Percentiles rank a stretch among this genome's conserved stretches.
These are phyloP conservation scores for Melanaphis sacchari DNA, from an alignment of 1,140 invertebrate species.

Conservation along the genomic window DNA sequence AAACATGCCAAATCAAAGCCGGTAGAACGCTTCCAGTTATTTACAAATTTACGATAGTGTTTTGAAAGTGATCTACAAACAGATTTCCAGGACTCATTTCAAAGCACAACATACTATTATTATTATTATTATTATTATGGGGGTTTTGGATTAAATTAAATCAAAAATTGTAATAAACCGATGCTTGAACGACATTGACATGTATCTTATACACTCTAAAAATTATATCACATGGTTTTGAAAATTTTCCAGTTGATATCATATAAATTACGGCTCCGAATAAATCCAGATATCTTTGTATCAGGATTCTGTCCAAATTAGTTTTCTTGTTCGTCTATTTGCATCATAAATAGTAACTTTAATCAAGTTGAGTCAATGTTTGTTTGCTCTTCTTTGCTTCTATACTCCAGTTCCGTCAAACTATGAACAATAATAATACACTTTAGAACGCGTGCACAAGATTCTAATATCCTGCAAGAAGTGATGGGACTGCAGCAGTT, in stretches of 20 bases:
- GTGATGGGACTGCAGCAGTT: background rate
- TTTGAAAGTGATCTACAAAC: background rate
- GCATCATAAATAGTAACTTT: background rate
- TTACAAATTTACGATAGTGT: background rate
- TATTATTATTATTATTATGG: background rate
- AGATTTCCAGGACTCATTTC: background rate
- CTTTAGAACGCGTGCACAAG: background rate
- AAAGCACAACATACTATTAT: background rate
- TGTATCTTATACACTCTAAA: background rate
- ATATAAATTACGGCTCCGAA: background rate
- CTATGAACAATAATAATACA: constrained; percentile 13
- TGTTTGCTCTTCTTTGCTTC: background rate
- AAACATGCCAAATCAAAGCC: background rate
- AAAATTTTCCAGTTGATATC: background rate
- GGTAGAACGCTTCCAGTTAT: background rate
- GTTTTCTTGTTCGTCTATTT: background rate
- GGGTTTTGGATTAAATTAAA: background rate
- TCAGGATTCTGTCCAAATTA: background rate
- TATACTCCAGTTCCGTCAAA: background rate
- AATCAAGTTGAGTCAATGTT: background rate
- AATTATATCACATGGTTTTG: background rate
- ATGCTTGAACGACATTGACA: background rate
- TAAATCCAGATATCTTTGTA: background rate
- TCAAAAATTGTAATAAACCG: background rate
- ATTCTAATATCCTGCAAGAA: background rate